Conservation (phyloP, 2,113 vertebrate species). For the Toxotes jaculatrix region DNA sequence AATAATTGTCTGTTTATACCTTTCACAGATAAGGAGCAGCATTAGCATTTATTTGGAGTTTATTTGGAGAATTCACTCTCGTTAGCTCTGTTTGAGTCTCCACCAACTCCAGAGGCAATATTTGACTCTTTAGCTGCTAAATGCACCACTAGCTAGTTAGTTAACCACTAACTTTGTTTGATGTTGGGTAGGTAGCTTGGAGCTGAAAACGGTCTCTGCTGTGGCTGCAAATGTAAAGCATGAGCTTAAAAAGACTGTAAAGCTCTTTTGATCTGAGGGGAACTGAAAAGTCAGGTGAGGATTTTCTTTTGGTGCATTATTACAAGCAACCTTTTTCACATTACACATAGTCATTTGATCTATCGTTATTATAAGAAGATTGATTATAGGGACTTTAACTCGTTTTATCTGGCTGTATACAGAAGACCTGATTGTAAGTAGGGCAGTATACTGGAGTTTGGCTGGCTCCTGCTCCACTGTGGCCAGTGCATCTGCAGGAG, state of each 20-base stretch:
- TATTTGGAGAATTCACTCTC: not conserved
- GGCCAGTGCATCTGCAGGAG: conserved; percentile 15
- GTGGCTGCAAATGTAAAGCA: not conserved
- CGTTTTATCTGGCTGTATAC: not conserved
- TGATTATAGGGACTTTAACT: not conserved
- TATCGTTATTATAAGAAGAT: not conserved
- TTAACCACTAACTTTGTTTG: not conserved
- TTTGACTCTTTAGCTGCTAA: not conserved
- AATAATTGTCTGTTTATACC: too few relatives aligned
- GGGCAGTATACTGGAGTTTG: not conserved
- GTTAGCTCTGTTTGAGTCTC: not conserved
- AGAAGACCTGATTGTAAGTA: not conserved
- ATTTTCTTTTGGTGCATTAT: not conserved
- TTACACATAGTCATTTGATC: not conserved
- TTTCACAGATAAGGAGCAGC: too few relatives aligned
- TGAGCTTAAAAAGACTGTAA: not conserved
- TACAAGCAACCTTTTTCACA: not conserved
- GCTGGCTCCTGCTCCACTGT: conserved; percentile 18
- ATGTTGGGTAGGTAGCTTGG: not conserved
- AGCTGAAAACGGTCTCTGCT: not conserved
- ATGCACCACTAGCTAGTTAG: not conserved
- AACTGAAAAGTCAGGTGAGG: not conserved
- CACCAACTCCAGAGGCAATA: too few relatives aligned
- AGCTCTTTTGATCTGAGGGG: not conserved
- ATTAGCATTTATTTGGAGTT: too few relatives aligned